phyloP scores from a whole-genome alignment of 2,113 vertebrate species.

The Halichoeres trimaculatus region DNA sequence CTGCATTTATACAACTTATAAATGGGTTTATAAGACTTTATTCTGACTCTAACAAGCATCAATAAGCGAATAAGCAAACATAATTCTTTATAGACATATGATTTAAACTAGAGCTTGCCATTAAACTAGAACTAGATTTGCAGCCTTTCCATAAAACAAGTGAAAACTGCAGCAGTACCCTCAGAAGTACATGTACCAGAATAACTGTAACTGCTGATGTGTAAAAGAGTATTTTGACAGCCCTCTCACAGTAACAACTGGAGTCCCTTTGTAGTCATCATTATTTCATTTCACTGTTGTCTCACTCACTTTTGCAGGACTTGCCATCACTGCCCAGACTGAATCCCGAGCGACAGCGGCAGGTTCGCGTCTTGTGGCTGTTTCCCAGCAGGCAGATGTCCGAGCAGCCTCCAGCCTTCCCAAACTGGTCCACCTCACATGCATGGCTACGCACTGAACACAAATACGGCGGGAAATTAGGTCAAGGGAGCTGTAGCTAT shows the following conservation, averaged over 20 bases:
- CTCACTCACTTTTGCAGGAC: constrained; percentile 94
- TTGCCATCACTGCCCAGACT: constrained; percentile 96
- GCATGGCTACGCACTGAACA: constrained; percentile 92
- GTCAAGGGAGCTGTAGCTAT: background rate
- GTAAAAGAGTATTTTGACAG: background rate
- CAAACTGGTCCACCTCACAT: constrained; percentile 91
- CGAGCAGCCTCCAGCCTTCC: constrained; percentile 94
- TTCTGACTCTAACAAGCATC: background rate
- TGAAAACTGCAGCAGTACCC: background rate
- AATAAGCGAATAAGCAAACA: background rate
- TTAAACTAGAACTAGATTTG: too few species aligned
- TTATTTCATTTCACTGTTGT: background rate
- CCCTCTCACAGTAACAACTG: background rate
- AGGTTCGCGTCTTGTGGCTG: constrained; percentile 95
- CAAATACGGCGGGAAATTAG: background rate
- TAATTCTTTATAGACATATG: too few species aligned
- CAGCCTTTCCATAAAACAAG: background rate
- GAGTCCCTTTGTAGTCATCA: background rate
- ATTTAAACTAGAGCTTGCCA: background rate
- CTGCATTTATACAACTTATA: too few species aligned
- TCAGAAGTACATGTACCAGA: background rate
- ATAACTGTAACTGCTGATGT: background rate
- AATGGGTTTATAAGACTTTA: too few species aligned
- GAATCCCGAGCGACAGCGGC: constrained; percentile 95
- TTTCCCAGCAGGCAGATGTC: constrained; percentile 97